phyloP scores from a whole-genome alignment of 1,140 invertebrate species.

The Caenorhabditis remanei region DNA sequence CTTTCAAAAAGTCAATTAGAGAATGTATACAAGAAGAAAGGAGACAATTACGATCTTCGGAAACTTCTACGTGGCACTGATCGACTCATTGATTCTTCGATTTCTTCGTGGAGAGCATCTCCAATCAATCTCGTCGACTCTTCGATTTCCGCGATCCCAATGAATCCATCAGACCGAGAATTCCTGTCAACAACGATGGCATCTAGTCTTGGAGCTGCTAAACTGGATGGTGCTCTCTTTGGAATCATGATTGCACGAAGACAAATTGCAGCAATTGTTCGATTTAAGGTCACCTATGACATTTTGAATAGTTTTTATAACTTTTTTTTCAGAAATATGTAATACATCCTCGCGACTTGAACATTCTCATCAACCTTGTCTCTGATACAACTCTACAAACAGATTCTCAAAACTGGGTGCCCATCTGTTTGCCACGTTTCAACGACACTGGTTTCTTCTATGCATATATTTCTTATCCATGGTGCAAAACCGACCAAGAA shows the following conservation, averaged over 20 bases:
- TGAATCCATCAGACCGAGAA: conserved; percentile 61
- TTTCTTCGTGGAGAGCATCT: conserved; percentile 54
- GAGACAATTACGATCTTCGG: conserved; percentile 63
- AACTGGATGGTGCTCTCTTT: conserved; percentile 50
- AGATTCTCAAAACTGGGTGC: conserved; percentile 39
- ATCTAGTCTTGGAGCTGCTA: conserved; percentile 40
- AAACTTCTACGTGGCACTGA: conserved; percentile 60
- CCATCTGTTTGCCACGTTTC: conserved; percentile 31
- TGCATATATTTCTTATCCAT: conserved; percentile 63
- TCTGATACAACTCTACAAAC: conserved; percentile 5
- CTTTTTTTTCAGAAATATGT: conserved; percentile 21
- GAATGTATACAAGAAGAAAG: conserved; percentile 62
- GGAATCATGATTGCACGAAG: conserved; percentile 53
- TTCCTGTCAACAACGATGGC: conserved; percentile 57
- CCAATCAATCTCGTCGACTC: conserved; percentile 49
- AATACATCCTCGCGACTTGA: conserved; percentile 61
- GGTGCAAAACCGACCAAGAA: conserved; percentile 34
- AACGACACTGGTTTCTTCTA: conserved; percentile 61
- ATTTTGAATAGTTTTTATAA: background rate
- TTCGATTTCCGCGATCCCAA: conserved; percentile 50
- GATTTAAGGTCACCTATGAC: conserved; percentile 30
- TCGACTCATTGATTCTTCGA: conserved; percentile 25
- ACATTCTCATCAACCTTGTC: conserved; percentile 63
- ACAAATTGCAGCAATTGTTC: conserved; percentile 57
- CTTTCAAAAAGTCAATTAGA: conserved; percentile 59